A percentile compares a stretch with the other conserved stretches of the same genome.
Evolutionary conservation across 1,140 invertebrate genomes (phyloP).

Genomic region (Orchestia grillus): DNA sequence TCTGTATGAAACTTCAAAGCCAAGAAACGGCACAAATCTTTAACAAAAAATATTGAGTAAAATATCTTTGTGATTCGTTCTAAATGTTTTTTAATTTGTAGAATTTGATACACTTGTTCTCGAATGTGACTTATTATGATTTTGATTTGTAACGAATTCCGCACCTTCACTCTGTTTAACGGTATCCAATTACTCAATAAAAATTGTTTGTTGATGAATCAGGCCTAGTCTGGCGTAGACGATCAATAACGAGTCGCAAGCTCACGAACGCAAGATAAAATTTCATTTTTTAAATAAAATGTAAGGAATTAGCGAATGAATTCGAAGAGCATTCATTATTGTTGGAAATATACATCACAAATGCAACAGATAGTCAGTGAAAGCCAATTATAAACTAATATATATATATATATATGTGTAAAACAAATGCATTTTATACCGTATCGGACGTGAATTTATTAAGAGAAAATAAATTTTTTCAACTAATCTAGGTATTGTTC

Average conservation of each 20-base stretch:
- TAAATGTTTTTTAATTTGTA: not conserved
- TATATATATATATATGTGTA: not conserved
- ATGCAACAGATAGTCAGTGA: not conserved
- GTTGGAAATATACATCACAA: not conserved
- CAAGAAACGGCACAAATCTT: not conserved
- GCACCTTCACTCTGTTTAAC: not conserved
- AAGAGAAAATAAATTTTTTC: no score
- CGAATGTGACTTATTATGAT: not conserved
- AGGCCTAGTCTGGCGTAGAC: not conserved
- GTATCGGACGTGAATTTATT: not conserved
- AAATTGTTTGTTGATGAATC: not conserved
- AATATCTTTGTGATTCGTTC: not conserved
- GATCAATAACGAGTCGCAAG: not conserved
- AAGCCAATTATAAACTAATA: not conserved
- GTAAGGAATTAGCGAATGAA: not conserved
- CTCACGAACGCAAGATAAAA: not conserved
- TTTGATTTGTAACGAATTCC: not conserved
- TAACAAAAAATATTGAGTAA: not conserved
- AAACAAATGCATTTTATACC: not conserved
- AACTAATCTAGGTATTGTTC: no score
- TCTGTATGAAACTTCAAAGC: not conserved
- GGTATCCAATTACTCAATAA: not conserved
- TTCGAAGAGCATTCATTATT: not conserved
- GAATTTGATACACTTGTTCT: not conserved
- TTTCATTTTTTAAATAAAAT: not conserved